A percentile compares a stretch with the other conserved stretches of the same genome.
Conservation (phyloP, 2,113 vertebrate species). For the Australoheros scitulus region DNA sequence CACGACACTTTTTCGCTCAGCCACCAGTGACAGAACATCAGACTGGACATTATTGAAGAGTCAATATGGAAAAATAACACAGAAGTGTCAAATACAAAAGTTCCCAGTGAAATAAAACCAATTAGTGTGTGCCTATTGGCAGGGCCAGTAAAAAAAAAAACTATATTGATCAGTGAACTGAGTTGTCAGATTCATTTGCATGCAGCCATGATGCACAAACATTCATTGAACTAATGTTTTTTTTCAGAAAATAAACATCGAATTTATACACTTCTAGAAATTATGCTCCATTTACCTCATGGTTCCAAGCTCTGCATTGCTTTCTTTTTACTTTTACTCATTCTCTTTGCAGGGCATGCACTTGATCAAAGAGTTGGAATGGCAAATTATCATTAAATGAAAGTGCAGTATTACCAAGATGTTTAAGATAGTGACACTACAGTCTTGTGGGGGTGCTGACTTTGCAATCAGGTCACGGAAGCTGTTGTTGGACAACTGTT, state of each 20-base stretch:
- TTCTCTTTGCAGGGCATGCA: not conserved
- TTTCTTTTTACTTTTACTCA: not conserved
- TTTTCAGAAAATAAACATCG: not conserved
- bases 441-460: slow-evolving; percentile 69
- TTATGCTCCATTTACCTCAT: not conserved
- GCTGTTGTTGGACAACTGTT: slow-evolving; percentile 69
- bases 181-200: not conserved
- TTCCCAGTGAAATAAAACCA: slow-evolving; percentile 4
- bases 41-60: slow-evolving; percentile 19
- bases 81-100: slow-evolving; percentile 24
- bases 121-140: slow-evolving; percentile 24
- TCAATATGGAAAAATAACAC: slow-evolving; percentile 1
- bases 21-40: slow-evolving; percentile 10
- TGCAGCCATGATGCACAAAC: not conserved
- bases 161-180: slow-evolving; percentile 26
- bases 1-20: slow-evolving; percentile 26
- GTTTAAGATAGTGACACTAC: slow-evolving; percentile 65
- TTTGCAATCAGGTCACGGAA: slow-evolving; percentile 63
- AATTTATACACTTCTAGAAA: not conserved
- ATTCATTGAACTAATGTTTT: not conserved
- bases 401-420: slow-evolving; percentile 67
- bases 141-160: not conserved
- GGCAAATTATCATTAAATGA: slow-evolving; percentile 61
- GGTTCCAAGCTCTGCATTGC: not conserved
- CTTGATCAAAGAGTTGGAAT: slow-evolving; percentile 49